Evolutionary conservation across 2,797 vertebrate species (phyloP), one percentile per base, ranked within the genome.

Genomic region (Sarcoramphus papa): DNA sequence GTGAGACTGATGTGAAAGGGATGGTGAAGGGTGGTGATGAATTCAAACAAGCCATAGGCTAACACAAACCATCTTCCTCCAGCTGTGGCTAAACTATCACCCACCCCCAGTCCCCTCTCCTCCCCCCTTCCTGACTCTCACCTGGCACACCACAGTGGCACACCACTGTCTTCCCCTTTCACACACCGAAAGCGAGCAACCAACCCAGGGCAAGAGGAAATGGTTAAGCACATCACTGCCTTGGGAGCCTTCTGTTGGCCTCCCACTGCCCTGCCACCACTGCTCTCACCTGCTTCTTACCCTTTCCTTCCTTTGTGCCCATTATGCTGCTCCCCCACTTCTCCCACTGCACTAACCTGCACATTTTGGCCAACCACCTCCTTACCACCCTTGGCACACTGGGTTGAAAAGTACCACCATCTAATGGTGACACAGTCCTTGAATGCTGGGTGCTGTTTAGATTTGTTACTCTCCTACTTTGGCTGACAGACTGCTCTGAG

Each of bases 151-250:
- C 72, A 40, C 41, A 10, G 21, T 6, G 84, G 53, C 65, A 75
- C 47, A 70, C 33, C 57, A 3, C 45, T 2, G 0, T 41, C 68
- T 45, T 83, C 48, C 35, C 47, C 47, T 69, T 90, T 79, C 83
- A 65, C 33, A 25, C 3, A 3, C 12, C 1, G 0, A 50, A 59
- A 64, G 8, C 3, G 1, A 73, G 47, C 2, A 0, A 74, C 20
- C 40, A 73, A 0, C 50, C 14, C 28, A 41, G 22, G 33, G 43
- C 37, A 30, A 67, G 60, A 90, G 53, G 45, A 94, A 94, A 74
- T 28, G 3, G 31, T 77, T 67, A 69, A 89, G 59, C 3, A 31
- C 28, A 47, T 72, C 37, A 15, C 28, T 74, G 37, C 33, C 18
- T 41, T 48, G 56, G 37, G 25, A 92, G 37, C 25, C 35, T 79